Base-by-base conservation (phyloP, 2,113 vertebrate species). In the Melanocharis versteri region DNA sequence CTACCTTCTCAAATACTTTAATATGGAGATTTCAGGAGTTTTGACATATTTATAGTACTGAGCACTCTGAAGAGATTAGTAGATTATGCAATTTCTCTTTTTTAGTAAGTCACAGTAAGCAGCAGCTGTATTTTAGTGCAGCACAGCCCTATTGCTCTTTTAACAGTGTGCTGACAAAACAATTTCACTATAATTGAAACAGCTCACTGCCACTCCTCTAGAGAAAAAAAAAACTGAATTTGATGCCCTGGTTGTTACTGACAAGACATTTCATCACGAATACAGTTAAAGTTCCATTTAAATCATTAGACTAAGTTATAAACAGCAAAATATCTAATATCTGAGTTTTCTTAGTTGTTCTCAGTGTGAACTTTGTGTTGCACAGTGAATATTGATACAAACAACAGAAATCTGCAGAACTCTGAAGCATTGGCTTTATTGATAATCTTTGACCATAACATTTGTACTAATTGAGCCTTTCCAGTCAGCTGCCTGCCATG, bases 221-320 rank as follows among this genome's bases (percentile, higher is more conserved):
- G 89, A 87, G 87, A 92, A 92, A 94, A 94, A 94, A 91, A 94
- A 95, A 87, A 68, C 53, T 42, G 76, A 60, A 89, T 92, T 78
- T 89, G 85, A 92, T 96, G 77, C 47, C 35, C 27, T 75, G 42
- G 71, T 73, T 93, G 72, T 92, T 95, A 87, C 83, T 87, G 93
- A 78, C 76, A 71, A 66, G 69, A 10, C 18, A n/a, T 91, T 93
- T 89, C 51, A 75, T 94, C 65, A 68, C 27, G 44, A 87, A 78
- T 65, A 58, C 23, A 39, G 53, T 87, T 89, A 4, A 87, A 90
- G 27, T 75, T 92, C 37, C 22, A 60, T 80, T 94, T 87, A 44
- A 68, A 56, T 95, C 45, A 64, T 89, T 84, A 82, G 56, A 56
- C 27, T 47, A 39, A 24, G 33, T 69, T 87, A 68, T 69, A 84